phyloP scores from a whole-genome alignment of 2,888 invertebrate genomes.

The Leucoptera coffeella region DNA sequence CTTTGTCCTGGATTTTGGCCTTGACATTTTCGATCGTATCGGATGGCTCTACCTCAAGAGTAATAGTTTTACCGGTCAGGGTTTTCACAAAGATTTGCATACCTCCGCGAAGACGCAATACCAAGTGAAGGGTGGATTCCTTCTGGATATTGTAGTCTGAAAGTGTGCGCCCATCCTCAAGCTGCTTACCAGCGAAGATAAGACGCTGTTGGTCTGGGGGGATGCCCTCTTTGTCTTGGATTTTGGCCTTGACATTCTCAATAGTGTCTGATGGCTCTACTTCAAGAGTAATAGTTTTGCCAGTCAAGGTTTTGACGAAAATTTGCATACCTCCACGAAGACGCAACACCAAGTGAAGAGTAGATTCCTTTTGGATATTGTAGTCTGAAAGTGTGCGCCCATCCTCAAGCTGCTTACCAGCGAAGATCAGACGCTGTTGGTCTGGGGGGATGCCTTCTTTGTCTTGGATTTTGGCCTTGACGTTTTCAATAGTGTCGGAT shows the following conservation, averaged over 20 bases:
- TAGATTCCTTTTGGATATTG: constrained; percentile 30
- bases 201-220: constrained; percentile 31
- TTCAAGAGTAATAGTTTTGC: constrained; percentile 29
- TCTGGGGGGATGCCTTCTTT: constrained; percentile 32
- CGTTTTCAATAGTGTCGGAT: constrained; percentile 29
- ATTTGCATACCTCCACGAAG: constrained; percentile 17
- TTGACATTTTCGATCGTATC: constrained; percentile 29
- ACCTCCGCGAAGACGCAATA: constrained; percentile 25
- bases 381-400: constrained; percentile 28
- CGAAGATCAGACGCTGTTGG: constrained; percentile 27
- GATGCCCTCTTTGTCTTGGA: constrained; percentile 32
- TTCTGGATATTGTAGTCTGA: constrained; percentile 35
- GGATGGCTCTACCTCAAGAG: constrained; percentile 21
- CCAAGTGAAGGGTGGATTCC: constrained; percentile 27
- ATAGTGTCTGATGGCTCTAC: constrained; percentile 30
- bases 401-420: constrained; percentile 27
- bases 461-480: constrained; percentile 29
- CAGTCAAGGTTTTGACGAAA: constrained; percentile 18
- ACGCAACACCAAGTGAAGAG: constrained; percentile 22
- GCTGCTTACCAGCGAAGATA: constrained; percentile 30
- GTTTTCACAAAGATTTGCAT: constrained; percentile 33
- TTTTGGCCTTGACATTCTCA: constrained; percentile 32
- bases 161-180: constrained; percentile 29
- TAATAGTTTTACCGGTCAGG: constrained; percentile 23
- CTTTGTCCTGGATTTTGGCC: constrained; percentile 29